Base-by-base conservation (phyloP, 2,113 vertebrate genomes). In the Platichthys flesus region DNA sequence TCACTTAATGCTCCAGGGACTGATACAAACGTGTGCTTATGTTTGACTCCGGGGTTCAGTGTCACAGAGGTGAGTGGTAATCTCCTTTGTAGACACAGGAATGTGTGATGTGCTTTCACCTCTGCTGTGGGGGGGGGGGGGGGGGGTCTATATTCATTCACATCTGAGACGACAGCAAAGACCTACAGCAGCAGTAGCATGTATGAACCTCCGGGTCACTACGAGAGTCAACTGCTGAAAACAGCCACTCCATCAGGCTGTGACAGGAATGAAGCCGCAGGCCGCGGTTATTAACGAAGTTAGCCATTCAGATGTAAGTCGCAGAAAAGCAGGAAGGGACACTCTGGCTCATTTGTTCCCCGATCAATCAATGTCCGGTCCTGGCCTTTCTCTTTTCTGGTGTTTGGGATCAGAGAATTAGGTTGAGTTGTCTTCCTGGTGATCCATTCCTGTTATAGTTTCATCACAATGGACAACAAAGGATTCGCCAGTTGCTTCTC, bases 331-430 rank as follows among this genome's bases (percentile, higher is more conserved):
- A 74, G 82, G 75, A 74, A 58, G 73, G 71, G 81, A 82, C 57
- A 88, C 83, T 74, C 76, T 80, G 83, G 21, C 68, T 57, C 78
- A 86, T 74, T 90, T 86, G 83, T 87, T 86, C 64, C 59, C 83
- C 21, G 78, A 92, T 92, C 92, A 91, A 91, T 93, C 91, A 92
- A 76, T 88, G 85, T n/a, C 81, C 40, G 58, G 83, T 77, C 82
- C 70, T 71, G 70, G 61, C 45, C 45, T 23, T 49, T 28, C 55
- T 74, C 85, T 88, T 78, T 12, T 42, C 8, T 40, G 12, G 40
- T 60, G 76, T 82, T 82, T 82, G 84, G 74, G 75, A 84, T 88
- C 63, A 79, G 69, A 82, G 76, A 89, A 89, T 85, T 84, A 81
- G 81, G 59, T 74, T 71, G 74, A 78, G 81, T 89, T 90, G 85